These are phyloP conservation scores for Hoplias malabaricus DNA, from an alignment of 2,113 vertebrate genomes.

Conservation along the genomic window DNA sequence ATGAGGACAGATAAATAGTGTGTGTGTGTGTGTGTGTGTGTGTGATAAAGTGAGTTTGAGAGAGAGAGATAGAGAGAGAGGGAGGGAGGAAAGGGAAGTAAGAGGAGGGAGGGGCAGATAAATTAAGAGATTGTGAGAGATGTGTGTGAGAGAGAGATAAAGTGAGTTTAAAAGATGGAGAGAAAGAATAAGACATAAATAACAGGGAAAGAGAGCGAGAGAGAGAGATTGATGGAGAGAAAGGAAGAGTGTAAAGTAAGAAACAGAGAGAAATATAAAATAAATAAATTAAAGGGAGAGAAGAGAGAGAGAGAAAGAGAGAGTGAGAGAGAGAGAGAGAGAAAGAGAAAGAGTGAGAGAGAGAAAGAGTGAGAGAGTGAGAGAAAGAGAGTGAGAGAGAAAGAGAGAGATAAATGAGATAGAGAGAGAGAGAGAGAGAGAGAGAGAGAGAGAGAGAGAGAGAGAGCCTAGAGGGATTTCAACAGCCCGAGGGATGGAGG, in stretches of 20 bases:
- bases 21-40: too few species aligned
- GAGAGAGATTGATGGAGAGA: background rate
- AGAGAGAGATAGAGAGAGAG: background rate
- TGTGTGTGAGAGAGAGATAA: background rate
- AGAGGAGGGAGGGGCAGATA: background rate
- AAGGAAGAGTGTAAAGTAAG: background rate
- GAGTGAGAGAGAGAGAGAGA: background rate
- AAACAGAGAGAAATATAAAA: background rate
- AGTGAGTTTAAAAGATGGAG: background rate
- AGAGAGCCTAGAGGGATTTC: background rate
- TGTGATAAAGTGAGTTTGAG: too few species aligned
- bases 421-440: conserved; percentile 40
- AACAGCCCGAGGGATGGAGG: conserved; percentile 30
- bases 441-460: background rate
- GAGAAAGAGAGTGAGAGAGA: conserved; percentile 29
- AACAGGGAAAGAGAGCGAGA: background rate
- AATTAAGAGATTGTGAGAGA: background rate
- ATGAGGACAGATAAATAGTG: background rate
- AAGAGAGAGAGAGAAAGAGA: background rate
- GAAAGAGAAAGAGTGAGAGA: background rate
- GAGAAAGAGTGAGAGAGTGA: conserved; percentile 29
- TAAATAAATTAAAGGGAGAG: background rate
- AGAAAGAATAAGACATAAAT: background rate
- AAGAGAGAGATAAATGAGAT: conserved; percentile 12
- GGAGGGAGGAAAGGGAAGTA: background rate